Evolutionary conservation across 2,797 vertebrate genomes (phyloP), one percentile per base, ranked within the genome.

Genomic region (Helarctos malayanus): DNA sequence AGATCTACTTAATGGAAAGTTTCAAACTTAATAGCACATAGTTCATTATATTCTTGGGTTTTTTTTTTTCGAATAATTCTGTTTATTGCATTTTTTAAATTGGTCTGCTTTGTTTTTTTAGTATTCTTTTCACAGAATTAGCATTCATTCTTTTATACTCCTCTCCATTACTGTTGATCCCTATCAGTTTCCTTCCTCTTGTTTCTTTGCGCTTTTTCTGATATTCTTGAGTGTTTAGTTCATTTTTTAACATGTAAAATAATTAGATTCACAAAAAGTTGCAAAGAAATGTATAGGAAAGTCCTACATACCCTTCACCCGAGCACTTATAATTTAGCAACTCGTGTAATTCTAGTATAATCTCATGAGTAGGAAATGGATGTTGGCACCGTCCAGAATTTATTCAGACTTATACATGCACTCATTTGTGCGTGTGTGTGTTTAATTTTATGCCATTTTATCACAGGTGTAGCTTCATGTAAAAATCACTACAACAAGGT

Each of bases 51-150:
- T 38, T 79, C 16, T 47, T 80, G 38, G 21, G 6, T 18, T 25
- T 54, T 65, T 32, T 94, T 65, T 32, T 94, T 97, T 29, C 0
- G 1, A 21, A 88, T 59, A 86, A 25, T 71, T 82, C n/a, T 82
- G 9, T 68, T 88, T 71, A 29, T 79, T 63, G 12, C 7, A n/a
- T 91, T 21, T 94, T 75, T 61, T 54, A 38, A 65, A 49, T 54
- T 76, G 59, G 90, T 89, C 8, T 35, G 68, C 13, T 27, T 25
- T 68, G 83, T 79, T 69, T 68, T 65, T 84, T 78, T 47, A 38
- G 47, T 47, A 56, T 63, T 90, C n/a, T 80, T 87, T 95, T 80
- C 81, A 94, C 76, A 86, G 68, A 94, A 47, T 19, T 59, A 59
- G 29, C 7, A 94, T 91, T 57, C 29, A 56, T 69, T 59, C 35